These are phyloP conservation scores for Hydrolagus colliei DNA, from an alignment of 2,797 vertebrate genomes.

Conservation along the genomic window DNA sequence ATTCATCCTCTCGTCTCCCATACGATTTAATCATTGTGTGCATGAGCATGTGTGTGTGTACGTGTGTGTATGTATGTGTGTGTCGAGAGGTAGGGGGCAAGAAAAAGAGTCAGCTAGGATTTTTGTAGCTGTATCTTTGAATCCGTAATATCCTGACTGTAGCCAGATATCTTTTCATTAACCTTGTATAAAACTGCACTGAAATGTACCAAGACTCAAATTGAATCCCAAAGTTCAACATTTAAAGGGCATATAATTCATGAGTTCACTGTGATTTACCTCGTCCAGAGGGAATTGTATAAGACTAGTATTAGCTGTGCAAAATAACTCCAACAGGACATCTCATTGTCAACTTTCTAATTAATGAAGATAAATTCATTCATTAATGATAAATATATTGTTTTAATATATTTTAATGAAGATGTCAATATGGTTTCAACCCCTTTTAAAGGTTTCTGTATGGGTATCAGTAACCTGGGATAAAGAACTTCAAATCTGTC, in stretches of 20 bases:
- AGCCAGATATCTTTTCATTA: not conserved
- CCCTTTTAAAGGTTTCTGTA: not conserved
- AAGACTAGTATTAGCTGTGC: not conserved
- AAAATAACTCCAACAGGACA: not conserved
- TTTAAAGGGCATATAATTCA: not conserved
- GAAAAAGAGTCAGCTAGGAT: not conserved
- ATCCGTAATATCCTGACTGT: not conserved
- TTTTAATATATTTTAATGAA: not conserved
- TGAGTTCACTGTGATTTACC: constrained; percentile 10
- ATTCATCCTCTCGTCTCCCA: not conserved
- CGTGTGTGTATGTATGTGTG: too few species aligned
- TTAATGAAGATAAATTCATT: not conserved
- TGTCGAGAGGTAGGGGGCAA: too few species aligned
- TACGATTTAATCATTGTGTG: not conserved
- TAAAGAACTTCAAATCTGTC: not conserved
- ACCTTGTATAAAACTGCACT: not conserved
- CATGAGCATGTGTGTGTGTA: too few species aligned
- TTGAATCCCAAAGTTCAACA: not conserved
- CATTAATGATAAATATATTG: not conserved
- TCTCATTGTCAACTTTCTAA: not conserved
- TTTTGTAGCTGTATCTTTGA: not conserved
- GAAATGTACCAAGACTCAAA: not conserved
- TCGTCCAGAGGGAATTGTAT: not conserved
- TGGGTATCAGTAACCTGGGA: too few species aligned
- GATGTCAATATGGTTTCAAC: not conserved